Conservation (phyloP, 2,888 invertebrate species). For the Catotricha subobsoleta region DNA sequence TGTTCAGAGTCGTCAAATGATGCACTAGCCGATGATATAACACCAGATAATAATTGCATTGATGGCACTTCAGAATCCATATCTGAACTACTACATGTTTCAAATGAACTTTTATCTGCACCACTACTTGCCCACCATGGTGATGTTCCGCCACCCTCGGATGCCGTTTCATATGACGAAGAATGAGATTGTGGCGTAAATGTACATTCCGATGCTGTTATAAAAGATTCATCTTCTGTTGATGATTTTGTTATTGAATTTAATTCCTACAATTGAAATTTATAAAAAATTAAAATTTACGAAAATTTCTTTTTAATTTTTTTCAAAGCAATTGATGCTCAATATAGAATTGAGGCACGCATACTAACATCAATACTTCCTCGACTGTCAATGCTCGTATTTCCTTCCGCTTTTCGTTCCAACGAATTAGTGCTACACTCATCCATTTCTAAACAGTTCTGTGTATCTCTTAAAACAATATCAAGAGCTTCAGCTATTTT, state of each 20-base stretch:
- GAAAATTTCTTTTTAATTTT: neutral
- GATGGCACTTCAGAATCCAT: conserved; percentile 13
- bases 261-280: conserved; percentile 22
- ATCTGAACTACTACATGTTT: conserved; percentile 22
- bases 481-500: conserved; percentile 48
- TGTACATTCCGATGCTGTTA: conserved; percentile 50
- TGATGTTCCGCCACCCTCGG: conserved; percentile 40
- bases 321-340: neutral
- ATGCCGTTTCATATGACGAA: conserved; percentile 49
- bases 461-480: conserved; percentile 35
- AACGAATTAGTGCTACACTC: conserved; percentile 15
- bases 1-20: conserved; percentile 26
- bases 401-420: conserved; percentile 19
- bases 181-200: conserved; percentile 41
- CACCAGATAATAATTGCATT: conserved; percentile 12
- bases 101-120: conserved; percentile 31
- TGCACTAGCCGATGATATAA: conserved; percentile 23
- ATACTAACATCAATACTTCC: conserved; percentile 13
- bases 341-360: too few relatives aligned
- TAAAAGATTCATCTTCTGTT: conserved; percentile 43
- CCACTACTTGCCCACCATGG: conserved; percentile 34
- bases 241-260: conserved; percentile 23
- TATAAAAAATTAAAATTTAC: neutral
- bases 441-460: conserved; percentile 20
- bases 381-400: conserved; percentile 10